These are phyloP conservation scores for Premnoplex brunnescens DNA, from an alignment of 2,797 vertebrate species.

Conservation along the genomic window DNA sequence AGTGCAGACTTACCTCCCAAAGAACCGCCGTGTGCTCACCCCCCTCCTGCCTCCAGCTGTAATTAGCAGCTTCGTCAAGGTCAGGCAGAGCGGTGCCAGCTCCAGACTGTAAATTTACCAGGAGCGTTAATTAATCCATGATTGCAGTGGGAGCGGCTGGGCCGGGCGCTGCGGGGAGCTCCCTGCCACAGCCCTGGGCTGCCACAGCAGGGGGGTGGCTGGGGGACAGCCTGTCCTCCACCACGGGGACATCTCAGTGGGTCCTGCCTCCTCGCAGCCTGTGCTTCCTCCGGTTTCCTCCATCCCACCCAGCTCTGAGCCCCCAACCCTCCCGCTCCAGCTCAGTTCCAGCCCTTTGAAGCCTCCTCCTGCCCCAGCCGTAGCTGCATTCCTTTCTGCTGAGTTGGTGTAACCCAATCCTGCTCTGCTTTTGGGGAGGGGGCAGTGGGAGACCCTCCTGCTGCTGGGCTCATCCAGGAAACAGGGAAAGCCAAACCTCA, in stretches of 20 bases:
- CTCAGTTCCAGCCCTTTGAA: not conserved
- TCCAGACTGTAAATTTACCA: constrained; percentile 7
- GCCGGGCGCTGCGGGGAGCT: not conserved
- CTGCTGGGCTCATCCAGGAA: not conserved
- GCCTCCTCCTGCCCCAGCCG: not conserved
- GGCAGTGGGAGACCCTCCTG: constrained; percentile 1
- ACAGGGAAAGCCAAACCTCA: not conserved
- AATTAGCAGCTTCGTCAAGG: constrained; percentile 45
- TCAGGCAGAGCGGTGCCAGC: not conserved
- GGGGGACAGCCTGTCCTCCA: not conserved
- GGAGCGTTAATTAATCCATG: constrained; percentile 45
- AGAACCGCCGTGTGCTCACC: not conserved
- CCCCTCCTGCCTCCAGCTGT: not conserved
- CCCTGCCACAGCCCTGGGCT: not conserved
- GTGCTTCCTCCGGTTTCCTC: not conserved
- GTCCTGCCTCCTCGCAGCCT: not conserved
- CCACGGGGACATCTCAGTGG: not conserved
- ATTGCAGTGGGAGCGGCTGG: not conserved
- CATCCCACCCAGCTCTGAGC: not conserved
- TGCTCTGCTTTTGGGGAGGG: not conserved
- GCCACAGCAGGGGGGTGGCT: not conserved
- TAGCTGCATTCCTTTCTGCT: constrained; percentile 61
- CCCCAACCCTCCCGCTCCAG: not conserved
- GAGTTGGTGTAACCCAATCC: constrained; percentile 50
- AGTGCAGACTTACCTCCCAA: fast-evolving